Evolutionary conservation across 35 echinoderm and acorn worm genomes (phyloP).

Genomic region (Ophiothrix spiculata): DNA sequence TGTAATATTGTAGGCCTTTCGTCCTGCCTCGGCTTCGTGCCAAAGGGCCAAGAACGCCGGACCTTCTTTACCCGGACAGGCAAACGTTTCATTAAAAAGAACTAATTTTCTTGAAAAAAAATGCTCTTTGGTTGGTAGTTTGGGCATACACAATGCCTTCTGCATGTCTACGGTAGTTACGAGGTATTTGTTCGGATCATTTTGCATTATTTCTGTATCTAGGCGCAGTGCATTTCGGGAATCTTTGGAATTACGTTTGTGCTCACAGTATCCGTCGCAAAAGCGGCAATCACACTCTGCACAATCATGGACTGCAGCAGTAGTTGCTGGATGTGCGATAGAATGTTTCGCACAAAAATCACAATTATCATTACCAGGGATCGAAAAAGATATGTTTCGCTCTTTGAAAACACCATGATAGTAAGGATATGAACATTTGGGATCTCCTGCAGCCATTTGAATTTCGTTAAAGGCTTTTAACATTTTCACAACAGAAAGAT

Average conservation of each 20-base stretch:
- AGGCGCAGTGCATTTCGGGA: neutral
- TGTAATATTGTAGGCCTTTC: conserved; percentile 42
- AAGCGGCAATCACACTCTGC: neutral
- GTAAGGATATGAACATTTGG: conserved; percentile 15
- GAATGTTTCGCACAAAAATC: neutral
- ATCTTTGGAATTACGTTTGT: neutral
- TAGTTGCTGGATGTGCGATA: neutral
- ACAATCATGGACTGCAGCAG: neutral
- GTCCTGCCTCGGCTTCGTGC: conserved; percentile 58
- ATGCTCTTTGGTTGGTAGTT: conserved; percentile 40
- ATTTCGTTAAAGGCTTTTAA: neutral
- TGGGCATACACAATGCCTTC: conserved; percentile 33
- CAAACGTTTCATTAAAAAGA: conserved; percentile 58
- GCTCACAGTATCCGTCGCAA: neutral
- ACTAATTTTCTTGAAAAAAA: conserved; percentile 42
- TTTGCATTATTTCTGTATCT: conserved; percentile 19
- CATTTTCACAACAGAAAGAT: neutral
- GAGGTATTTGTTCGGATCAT: too few relatives aligned
- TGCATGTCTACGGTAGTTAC: conserved; percentile 48
- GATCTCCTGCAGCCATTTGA: too few relatives aligned
- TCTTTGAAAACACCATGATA: neutral
- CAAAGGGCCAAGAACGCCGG: conserved; percentile 21
- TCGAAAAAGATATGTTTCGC: neutral
- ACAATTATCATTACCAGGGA: conserved; percentile 7
- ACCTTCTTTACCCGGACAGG: conserved; percentile 37